These are phyloP conservation scores for Coccyzus lansbergi DNA, from an alignment of 2,797 vertebrate species.

Conservation along the genomic window DNA sequence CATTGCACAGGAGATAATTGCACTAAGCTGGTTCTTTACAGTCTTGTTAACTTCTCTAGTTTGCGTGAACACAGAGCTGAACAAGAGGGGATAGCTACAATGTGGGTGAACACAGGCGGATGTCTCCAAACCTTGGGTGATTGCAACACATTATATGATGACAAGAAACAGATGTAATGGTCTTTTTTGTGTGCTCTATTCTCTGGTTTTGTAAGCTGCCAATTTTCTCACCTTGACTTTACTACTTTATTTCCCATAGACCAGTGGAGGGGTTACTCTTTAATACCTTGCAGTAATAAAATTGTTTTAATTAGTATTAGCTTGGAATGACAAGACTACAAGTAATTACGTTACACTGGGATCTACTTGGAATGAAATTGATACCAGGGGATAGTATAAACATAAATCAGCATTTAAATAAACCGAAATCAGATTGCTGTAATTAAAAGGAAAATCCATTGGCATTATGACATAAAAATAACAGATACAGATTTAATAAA, in stretches of 20 bases:
- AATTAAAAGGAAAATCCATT: constrained; percentile 72
- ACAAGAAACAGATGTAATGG: background rate
- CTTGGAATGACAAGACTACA: constrained; percentile 68
- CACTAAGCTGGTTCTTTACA: constrained; percentile 25
- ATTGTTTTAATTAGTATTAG: constrained; percentile 72
- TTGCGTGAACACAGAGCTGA: background rate
- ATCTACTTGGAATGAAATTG: constrained; percentile 76
- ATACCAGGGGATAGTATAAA: constrained; percentile 72
- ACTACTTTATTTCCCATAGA: constrained; percentile 1
- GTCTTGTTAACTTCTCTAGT: background rate
- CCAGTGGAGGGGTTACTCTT: constrained; percentile 60
- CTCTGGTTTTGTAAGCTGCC: background rate
- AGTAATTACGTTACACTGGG: constrained; percentile 75
- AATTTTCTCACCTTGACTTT: constrained; percentile 6
- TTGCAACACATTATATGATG: background rate
- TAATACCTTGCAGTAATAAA: constrained; percentile 69
- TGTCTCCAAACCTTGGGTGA: background rate
- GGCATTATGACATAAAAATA: constrained; percentile 63
- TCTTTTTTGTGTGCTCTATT: background rate
- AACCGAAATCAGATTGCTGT: constrained; percentile 73
- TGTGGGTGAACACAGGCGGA: background rate
- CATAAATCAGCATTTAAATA: constrained; percentile 77
- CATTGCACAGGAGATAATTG: background rate
- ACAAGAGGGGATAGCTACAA: background rate
- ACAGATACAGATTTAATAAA: constrained; percentile 64